These are phyloP conservation scores for Scaptodrosophila latifasciaeformis DNA, from an alignment of 2,888 invertebrate species.

Conservation along the genomic window DNA sequence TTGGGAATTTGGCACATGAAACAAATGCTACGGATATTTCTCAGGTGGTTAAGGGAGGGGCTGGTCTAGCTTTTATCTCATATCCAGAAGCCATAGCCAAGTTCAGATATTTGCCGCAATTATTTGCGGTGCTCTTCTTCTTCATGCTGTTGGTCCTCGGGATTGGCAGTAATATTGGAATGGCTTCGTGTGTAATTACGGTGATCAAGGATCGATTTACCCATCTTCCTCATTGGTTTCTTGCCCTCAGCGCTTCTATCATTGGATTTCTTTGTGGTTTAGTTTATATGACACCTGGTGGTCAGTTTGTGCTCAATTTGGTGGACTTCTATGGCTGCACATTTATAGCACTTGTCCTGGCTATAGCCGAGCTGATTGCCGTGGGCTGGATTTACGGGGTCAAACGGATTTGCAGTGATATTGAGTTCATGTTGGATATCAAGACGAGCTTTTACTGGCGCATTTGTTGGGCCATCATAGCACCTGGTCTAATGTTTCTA, in stretches of 20 bases:
- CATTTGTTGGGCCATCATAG: slow-evolving; percentile 85
- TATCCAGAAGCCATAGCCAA: slow-evolving; percentile 79
- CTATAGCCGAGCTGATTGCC: slow-evolving; percentile 81
- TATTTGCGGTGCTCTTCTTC: slow-evolving; percentile 78
- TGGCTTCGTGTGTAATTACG: slow-evolving; percentile 75
- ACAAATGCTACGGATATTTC: slow-evolving; percentile 78
- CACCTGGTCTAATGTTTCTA: slow-evolving; percentile 81
- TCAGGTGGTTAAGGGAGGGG: slow-evolving; percentile 82
- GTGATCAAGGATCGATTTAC: slow-evolving; percentile 76
- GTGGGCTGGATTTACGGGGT: slow-evolving; percentile 86
- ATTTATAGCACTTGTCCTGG: slow-evolving; percentile 82
- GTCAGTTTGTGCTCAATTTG: slow-evolving; percentile 82
- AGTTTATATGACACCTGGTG: slow-evolving; percentile 82
- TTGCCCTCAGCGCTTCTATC: slow-evolving; percentile 75
- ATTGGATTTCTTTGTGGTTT: slow-evolving; percentile 79
- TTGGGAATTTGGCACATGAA: slow-evolving; percentile 86
- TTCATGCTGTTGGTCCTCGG: slow-evolving; percentile 78
- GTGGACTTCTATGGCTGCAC: slow-evolving; percentile 86
- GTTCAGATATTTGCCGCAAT: slow-evolving; percentile 77
- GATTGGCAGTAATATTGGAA: slow-evolving; percentile 76
- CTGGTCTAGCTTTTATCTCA: slow-evolving; percentile 88
- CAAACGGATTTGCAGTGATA: slow-evolving; percentile 82
- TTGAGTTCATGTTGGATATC: slow-evolving; percentile 86
- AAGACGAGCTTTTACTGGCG: slow-evolving; percentile 84
- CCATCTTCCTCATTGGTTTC: slow-evolving; percentile 75